phyloP scores from a whole-genome alignment of 2,113 vertebrate species.

The Grus americana region DNA sequence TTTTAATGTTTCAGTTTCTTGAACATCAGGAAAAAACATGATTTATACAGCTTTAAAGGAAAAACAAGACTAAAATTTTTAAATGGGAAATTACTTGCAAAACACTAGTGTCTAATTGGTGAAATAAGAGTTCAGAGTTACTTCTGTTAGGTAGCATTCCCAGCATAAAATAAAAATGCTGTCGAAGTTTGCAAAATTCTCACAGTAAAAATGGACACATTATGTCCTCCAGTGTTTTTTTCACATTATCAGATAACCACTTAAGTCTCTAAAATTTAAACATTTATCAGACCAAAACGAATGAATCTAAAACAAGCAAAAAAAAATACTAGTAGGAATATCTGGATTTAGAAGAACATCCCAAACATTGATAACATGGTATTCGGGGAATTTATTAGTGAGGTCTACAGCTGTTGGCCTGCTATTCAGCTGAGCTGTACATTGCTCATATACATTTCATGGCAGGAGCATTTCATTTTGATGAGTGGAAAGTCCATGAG shows the following conservation, averaged over 20 bases:
- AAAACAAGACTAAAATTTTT: neutral
- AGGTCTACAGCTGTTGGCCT: constrained; percentile 61
- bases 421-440: constrained; percentile 24
- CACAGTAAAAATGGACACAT: neutral
- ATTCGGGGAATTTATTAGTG: constrained; percentile 58
- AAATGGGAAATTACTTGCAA: neutral
- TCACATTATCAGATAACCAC: neutral
- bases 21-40: neutral
- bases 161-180: neutral
- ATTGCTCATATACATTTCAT: constrained; percentile 55
- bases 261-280: neutral
- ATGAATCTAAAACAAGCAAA: neutral
- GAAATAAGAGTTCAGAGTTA: neutral
- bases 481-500: constrained; percentile 39
- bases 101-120: neutral
- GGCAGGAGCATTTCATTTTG: constrained; percentile 38
- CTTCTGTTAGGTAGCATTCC: neutral
- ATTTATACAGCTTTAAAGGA: neutral
- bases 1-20: neutral
- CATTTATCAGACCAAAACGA: neutral
- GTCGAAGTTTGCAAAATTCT: neutral
- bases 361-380: constrained; percentile 29
- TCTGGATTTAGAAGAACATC: neutral
- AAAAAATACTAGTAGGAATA: neutral
- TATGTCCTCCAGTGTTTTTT: neutral